Conservation (phyloP, 53 echinoderm and acorn worm species). For the Apostichopus leukothele region DNA sequence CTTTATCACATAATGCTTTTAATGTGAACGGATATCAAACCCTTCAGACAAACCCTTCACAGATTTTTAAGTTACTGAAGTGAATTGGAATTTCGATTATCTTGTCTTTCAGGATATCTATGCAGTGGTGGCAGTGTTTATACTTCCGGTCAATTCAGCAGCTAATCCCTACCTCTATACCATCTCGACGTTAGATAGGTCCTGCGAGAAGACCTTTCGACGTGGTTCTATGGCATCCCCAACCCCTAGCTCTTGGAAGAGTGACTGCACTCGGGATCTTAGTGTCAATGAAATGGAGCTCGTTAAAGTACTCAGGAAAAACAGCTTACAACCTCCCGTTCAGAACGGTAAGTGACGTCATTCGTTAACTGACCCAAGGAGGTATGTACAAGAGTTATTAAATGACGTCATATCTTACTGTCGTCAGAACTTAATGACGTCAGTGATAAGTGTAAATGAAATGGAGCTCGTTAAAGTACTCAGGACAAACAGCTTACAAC, state of each 20-base stretch:
- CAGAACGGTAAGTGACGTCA: not conserved
- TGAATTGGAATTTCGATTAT: not conserved
- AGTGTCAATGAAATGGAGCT: conserved; percentile 83
- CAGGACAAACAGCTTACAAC: too few species aligned
- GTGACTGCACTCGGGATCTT: conserved; percentile 81
- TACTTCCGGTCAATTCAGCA: conserved; percentile 90
- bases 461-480: too few species aligned
- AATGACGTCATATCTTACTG: too few species aligned
- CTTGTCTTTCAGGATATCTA: conserved; percentile 75
- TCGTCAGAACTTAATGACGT: too few species aligned
- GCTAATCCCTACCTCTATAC: conserved; percentile 95
- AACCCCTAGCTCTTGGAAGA: conserved; percentile 73
- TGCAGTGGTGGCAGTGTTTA: conserved; percentile 89
- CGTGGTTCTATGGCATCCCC: conserved; percentile 63
- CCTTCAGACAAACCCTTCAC: too few species aligned
- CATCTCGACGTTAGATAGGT: conserved; percentile 86
- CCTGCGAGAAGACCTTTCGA: conserved; percentile 64
- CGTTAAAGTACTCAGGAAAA: conserved; percentile 69
- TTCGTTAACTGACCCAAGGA: too few species aligned
- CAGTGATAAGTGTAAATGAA: not conserved
- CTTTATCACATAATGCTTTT: too few species aligned
- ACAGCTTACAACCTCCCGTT: conserved; percentile 47
- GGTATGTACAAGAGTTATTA: too few species aligned
- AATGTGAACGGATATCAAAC: too few species aligned
- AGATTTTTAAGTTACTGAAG: too few species aligned